A percentile compares a stretch with the other conserved stretches of the same genome.
These are phyloP conservation scores for Geotrypetes seraphini DNA, from an alignment of 2,797 vertebrate species.

Conservation along the genomic window DNA sequence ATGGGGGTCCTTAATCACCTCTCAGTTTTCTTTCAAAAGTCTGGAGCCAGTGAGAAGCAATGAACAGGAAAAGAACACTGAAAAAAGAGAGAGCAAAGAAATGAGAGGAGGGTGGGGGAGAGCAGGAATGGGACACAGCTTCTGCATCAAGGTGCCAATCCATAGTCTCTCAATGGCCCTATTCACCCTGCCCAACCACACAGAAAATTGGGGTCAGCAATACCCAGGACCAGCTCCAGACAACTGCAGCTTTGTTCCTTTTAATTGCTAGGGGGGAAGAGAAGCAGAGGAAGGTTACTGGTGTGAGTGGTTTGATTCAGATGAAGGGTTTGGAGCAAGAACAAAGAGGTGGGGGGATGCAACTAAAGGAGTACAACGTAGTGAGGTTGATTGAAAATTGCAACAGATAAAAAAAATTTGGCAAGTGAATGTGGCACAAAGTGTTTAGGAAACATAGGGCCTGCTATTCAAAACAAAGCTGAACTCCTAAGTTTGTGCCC, in stretches of 20 bases:
- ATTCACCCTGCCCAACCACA: slow-evolving; percentile 86
- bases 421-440: slow-evolving; percentile 9
- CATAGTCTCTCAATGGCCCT: slow-evolving; percentile 66
- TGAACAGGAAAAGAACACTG: slow-evolving; percentile 39
- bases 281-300: slow-evolving; percentile 36
- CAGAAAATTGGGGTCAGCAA: slow-evolving; percentile 78
- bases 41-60: slow-evolving; percentile 32
- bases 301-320: slow-evolving; percentile 28
- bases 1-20: slow-evolving; percentile 43
- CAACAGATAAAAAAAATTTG: slow-evolving; percentile 9
- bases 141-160: slow-evolving; percentile 59
- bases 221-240: slow-evolving; percentile 66
- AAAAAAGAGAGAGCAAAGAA: slow-evolving; percentile 31
- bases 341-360: neutral
- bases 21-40: slow-evolving; percentile 34
- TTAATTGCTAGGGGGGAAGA: slow-evolving; percentile 68
- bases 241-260: slow-evolving; percentile 74
- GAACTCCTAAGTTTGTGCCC: no score
- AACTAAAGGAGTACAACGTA: neutral
- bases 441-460: no score
- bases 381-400: neutral
- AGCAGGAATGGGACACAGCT: slow-evolving; percentile 61
- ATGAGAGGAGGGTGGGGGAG: slow-evolving; percentile 21
- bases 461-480: no score
- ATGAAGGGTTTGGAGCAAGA: slow-evolving; percentile 12